Evolutionary conservation across 2,888 invertebrate species (phyloP), one percentile per base, ranked within the genome.

Genomic region (Chorisops tibialis): DNA sequence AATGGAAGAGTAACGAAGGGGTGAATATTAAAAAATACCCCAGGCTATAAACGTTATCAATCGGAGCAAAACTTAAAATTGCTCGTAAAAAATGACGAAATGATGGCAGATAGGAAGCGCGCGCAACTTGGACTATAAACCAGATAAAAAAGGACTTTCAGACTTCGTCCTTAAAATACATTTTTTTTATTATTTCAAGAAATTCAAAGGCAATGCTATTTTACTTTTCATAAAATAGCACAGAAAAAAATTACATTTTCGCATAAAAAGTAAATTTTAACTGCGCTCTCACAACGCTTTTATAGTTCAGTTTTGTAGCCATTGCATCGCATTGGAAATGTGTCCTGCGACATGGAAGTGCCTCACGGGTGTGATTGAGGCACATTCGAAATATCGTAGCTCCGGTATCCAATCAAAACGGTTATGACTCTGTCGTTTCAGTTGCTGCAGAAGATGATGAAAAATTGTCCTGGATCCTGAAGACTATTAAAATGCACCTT

Each of bases 261-360:
- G 24, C 56, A 56, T 56, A 56, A 56, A 56, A 45, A 56, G 45
- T 45, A 56, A 54, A 56, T 56, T 56, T 45, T 45, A 56, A 56
- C 30, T 56, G 45, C 56, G n/a, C 56, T 16, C n/a, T n/a, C 56
- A 56, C 18, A 18, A 30, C 12, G 24, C 45, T 43, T 56, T 56
- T 56, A 56, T 43, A 56, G 56, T 56, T 43, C 56, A 56, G 45
- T 56, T 50, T 39, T 45, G 56, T 56, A 43, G 56, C 39, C 30
- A 45, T 18, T 30, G 56, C 45, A 43, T n/a, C n/a, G 43, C 56
- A 56, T 56, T 56, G 56, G 39, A 56, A 43, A 56, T 45, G 43
- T 54, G 18, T 56, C 43, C 56, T 56, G 43, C 18, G 56, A 56
- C 56, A 56, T 56, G 43, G 16, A 41, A 41, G 43, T 30, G 24